Evolutionary conservation across 2,888 invertebrate genomes (phyloP).

Genomic region (Molorchus minor): DNA sequence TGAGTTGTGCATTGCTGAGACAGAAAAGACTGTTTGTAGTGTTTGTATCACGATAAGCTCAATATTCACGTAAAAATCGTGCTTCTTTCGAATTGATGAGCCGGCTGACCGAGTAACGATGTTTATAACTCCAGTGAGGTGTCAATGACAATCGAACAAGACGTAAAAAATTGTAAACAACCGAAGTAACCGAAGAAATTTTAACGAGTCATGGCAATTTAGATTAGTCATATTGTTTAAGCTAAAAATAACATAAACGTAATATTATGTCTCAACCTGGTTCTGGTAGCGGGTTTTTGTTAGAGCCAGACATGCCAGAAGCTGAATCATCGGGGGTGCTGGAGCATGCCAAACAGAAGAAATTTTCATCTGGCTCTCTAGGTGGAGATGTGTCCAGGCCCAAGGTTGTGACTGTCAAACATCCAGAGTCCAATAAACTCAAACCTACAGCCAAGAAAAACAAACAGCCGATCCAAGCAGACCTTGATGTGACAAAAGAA

Average conservation of each 20-base stretch:
- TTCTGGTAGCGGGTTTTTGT: constrained; percentile 45
- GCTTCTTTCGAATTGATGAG: not conserved
- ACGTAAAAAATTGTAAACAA: constrained; percentile 19
- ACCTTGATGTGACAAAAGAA: constrained; percentile 93
- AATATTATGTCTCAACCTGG: constrained; percentile 52
- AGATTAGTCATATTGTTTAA: constrained; percentile 19
- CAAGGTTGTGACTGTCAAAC: constrained; percentile 92
- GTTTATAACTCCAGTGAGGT: constrained; percentile 6
- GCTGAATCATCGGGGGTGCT: constrained; percentile 42
- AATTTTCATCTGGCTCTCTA: constrained; percentile 72
- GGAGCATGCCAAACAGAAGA: constrained; percentile 71
- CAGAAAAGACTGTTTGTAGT: constrained; percentile 4
- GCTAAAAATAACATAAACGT: constrained; percentile 44
- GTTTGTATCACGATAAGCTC: constrained; percentile 5
- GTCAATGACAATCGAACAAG: constrained; percentile 4
- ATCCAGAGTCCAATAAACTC: constrained; percentile 95
- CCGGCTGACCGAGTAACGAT: not conserved
- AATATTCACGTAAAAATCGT: constrained; percentile 10
- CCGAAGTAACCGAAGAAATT: constrained; percentile 9
- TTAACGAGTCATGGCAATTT: constrained; percentile 29
- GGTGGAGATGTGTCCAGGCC: constrained; percentile 69
- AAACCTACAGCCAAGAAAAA: constrained; percentile 89
- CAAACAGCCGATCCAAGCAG: constrained; percentile 90
- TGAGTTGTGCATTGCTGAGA: constrained; percentile 34
- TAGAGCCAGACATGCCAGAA: constrained; percentile 59